Evolutionary conservation across 1,140 invertebrate genomes (phyloP).

Genomic region (Maconellicoccus hirsutus): DNA sequence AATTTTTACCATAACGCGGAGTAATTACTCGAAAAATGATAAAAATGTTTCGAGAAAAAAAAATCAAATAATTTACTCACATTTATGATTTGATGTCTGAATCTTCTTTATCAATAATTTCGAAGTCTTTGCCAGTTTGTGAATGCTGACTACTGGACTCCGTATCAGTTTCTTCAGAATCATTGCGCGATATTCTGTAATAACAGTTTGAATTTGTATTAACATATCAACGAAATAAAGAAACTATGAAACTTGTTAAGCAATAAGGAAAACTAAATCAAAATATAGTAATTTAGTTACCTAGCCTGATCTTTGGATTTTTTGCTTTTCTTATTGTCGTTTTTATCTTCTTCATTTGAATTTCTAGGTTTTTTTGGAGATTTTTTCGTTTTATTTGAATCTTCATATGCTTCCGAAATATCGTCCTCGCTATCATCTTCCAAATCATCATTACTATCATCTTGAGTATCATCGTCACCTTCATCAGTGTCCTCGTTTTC

Average conservation of each 20-base stretch:
- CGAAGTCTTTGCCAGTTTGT: constrained; percentile 66
- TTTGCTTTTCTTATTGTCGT: not conserved
- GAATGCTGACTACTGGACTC: constrained; percentile 56
- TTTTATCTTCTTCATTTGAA: not conserved
- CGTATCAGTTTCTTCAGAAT: constrained; percentile 41
- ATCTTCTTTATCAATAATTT: constrained; percentile 55
- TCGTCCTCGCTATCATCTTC: constrained; percentile 34
- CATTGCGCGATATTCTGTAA: constrained; percentile 2
- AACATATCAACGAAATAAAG: too few relatives aligned
- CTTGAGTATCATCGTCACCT: constrained; percentile 48
- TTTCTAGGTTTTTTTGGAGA: not conserved
- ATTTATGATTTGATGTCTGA: constrained; percentile 35
- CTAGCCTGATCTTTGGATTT: not conserved
- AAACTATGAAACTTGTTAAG: too few relatives aligned
- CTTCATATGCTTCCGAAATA: not conserved
- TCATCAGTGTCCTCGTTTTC: constrained; percentile 56
- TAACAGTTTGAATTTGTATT: not conserved
- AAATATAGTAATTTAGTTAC: not conserved
- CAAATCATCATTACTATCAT: constrained; percentile 34
- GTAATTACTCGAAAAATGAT: too few relatives aligned
- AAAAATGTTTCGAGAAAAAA: too few relatives aligned
- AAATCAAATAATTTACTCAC: not conserved
- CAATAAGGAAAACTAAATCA: too few relatives aligned
- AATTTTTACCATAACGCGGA: too few relatives aligned
- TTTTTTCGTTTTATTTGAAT: not conserved